Percentiles rank a stretch among this genome's conserved stretches.
phyloP scores from a whole-genome alignment of 2,113 vertebrate species.

The Pomatorhinus ruficollis region DNA sequence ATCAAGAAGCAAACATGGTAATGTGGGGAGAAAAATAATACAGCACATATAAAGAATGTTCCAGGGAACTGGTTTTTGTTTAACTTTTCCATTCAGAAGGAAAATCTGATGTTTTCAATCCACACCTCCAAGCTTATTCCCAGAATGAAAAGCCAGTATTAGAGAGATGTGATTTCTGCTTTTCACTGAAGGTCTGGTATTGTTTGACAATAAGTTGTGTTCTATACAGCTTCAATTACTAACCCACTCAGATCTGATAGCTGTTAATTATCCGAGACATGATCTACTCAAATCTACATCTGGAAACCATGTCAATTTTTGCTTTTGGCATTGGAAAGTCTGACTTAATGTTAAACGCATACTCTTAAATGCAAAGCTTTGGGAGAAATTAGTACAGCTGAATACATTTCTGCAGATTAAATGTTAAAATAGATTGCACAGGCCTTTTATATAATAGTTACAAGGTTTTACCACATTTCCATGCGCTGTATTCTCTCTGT shows the following conservation, averaged over 20 bases:
- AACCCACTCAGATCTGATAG: slow-evolving; percentile 50
- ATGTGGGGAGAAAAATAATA: not conserved
- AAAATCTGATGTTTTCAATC: slow-evolving; percentile 7
- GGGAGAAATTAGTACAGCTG: slow-evolving; percentile 5
- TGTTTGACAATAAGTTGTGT: slow-evolving; percentile 63
- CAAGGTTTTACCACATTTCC: not conserved
- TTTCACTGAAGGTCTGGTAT: slow-evolving; percentile 44
- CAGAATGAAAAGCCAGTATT: not conserved
- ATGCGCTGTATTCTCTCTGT: not conserved
- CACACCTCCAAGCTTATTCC: not conserved
- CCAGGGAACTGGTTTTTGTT: not conserved
- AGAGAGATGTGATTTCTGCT: slow-evolving; percentile 26
- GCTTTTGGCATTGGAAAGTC: slow-evolving; percentile 55
- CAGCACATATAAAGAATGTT: not conserved
- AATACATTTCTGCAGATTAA: not conserved
- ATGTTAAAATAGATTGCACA: slow-evolving; percentile 9
- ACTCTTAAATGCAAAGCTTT: slow-evolving; percentile 20
- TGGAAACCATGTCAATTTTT: slow-evolving; percentile 66
- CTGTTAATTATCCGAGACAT: slow-evolving; percentile 66
- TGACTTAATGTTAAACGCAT: slow-evolving; percentile 48
- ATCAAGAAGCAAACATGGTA: not conserved
- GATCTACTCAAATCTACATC: slow-evolving; percentile 66
- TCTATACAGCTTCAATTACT: slow-evolving; percentile 49
- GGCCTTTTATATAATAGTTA: slow-evolving; percentile 25
- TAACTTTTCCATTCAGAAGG: slow-evolving; percentile 4